Evolutionary conservation across 1,140 invertebrate species (phyloP).

Genomic region (Nomia melanderi): DNA sequence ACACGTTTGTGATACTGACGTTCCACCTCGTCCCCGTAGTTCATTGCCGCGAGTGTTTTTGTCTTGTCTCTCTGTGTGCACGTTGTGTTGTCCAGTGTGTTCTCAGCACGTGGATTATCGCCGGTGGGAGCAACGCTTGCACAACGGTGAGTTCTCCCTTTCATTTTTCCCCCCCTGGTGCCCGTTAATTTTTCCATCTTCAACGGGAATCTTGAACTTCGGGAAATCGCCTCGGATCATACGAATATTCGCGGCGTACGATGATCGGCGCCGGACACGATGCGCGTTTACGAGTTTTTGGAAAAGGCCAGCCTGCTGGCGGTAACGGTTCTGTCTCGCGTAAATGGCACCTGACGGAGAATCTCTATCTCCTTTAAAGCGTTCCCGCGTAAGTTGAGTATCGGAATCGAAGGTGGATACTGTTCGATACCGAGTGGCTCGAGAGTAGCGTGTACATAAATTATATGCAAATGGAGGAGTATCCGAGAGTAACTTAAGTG

Average conservation of each 20-base stretch:
- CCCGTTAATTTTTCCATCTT: no score
- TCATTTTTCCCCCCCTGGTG: no score
- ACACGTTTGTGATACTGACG: slow-evolving; percentile 25
- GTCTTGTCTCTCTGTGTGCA: slow-evolving; percentile 17
- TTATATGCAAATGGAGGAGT: not conserved
- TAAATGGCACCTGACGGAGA: slow-evolving; percentile 25
- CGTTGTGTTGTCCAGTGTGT: slow-evolving; percentile 30
- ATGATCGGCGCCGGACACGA: not conserved
- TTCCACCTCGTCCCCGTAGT: slow-evolving; percentile 4
- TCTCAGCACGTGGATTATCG: slow-evolving; percentile 58
- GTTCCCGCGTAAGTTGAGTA: slow-evolving; percentile 29
- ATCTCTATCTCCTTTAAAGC: slow-evolving; percentile 18
- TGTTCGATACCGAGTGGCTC: not conserved
- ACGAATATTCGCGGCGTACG: not conserved
- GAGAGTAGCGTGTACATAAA: no score
- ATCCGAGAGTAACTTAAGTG: no score
- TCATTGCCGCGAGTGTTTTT: slow-evolving; percentile 41
- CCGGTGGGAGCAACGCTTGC: slow-evolving; percentile 9
- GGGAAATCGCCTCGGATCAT: not conserved
- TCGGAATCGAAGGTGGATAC: not conserved
- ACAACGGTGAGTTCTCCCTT: slow-evolving; percentile 32
- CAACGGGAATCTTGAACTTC: not conserved
- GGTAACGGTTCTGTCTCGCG: slow-evolving; percentile 39
- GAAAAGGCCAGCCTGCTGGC: slow-evolving; percentile 18
- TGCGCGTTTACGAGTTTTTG: not conserved